Evolutionary conservation across 2,797 vertebrate species (phyloP).

Genomic region (Hippoglossus hippoglossus): DNA sequence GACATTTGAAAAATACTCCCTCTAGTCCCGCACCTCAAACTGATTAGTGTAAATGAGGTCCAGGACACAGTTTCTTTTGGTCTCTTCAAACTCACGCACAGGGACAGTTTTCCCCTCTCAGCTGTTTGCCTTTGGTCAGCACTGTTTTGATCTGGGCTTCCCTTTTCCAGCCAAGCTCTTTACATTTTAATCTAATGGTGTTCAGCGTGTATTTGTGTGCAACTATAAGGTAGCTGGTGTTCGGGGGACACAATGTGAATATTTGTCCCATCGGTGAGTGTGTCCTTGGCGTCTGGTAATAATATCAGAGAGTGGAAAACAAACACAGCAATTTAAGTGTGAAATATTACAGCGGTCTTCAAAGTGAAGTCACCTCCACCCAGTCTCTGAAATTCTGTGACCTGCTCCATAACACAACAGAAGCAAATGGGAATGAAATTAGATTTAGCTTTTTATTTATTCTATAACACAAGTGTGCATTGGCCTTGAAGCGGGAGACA

Average conservation of each 20-base stretch:
- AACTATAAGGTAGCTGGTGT: conserved; percentile 9
- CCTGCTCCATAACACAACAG: not conserved
- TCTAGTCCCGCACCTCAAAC: not conserved
- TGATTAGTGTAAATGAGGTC: not conserved
- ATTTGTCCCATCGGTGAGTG: not conserved
- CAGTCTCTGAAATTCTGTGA: not conserved
- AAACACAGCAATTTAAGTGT: not conserved
- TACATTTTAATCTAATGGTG: conserved; percentile 20
- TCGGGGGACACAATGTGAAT: conserved; percentile 11
- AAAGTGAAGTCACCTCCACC: not conserved
- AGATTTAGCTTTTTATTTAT: too few species aligned
- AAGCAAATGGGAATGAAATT: too few species aligned
- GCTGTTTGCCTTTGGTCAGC: conserved; percentile 49
- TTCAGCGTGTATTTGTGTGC: not conserved
- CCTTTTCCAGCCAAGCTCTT: conserved; percentile 35
- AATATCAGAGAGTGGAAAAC: not conserved
- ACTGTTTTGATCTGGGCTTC: conserved; percentile 11
- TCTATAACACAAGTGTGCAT: not conserved
- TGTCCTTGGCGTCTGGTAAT: conserved; percentile 33
- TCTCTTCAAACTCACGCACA: conserved; percentile 5
- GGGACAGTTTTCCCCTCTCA: conserved; percentile 33
- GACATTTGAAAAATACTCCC: not conserved
- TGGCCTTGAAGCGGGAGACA: not conserved
- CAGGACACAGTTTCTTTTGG: not conserved
- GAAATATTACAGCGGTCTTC: not conserved